A percentile compares a stretch with the other conserved stretches of the same genome.
These are phyloP conservation scores for Microctonus brassicae DNA, from an alignment of 2,888 invertebrate species.

Conservation along the genomic window DNA sequence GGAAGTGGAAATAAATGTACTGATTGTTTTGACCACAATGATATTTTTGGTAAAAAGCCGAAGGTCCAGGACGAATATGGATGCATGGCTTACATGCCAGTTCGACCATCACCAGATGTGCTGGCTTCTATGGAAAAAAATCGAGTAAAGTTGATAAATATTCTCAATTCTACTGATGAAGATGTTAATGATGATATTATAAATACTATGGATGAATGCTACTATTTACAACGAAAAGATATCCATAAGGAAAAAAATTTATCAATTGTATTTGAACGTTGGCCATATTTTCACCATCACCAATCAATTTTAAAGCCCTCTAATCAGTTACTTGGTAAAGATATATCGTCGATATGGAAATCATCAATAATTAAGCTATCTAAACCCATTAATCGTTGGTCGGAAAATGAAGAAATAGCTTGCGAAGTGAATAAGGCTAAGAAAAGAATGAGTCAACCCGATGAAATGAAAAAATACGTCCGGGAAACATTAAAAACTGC, in stretches of 20 bases:
- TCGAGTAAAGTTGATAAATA: neutral
- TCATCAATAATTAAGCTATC: neutral
- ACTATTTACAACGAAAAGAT: neutral
- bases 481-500: neutral
- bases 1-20: too few relatives aligned
- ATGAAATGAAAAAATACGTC: neutral
- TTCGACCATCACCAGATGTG: neutral
- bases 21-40: too few relatives aligned
- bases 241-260: constrained; percentile 1
- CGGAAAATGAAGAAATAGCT: neutral
- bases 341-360: neutral
- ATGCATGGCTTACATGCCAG: constrained; percentile 1
- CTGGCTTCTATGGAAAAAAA: neutral
- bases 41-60: too few relatives aligned
- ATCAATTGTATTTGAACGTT: neutral
- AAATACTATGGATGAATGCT: neutral
- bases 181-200: neutral
- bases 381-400: neutral
- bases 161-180: neutral
- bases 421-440: neutral
- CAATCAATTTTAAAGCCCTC: neutral
- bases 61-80: too few relatives aligned
- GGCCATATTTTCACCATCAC: neutral
- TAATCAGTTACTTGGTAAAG: neutral
- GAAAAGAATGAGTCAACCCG: neutral